Conservation (phyloP, 2,797 vertebrate species). For the Podarcis lilfordi region DNA sequence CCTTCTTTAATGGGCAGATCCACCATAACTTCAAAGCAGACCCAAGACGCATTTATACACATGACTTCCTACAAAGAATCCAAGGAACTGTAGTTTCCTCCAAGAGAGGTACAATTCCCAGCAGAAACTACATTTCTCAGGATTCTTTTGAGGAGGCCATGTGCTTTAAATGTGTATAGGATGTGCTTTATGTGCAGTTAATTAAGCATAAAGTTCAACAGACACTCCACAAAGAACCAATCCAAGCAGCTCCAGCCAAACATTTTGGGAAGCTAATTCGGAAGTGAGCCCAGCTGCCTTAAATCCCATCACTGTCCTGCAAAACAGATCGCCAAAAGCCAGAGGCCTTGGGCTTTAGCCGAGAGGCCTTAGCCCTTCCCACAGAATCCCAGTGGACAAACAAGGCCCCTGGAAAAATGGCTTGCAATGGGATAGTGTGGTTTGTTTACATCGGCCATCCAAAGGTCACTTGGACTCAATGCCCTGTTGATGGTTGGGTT, state of each 20-base stretch:
- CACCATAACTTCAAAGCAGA: too few species aligned
- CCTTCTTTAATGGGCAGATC: too few species aligned
- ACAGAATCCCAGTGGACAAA: conserved; percentile 50
- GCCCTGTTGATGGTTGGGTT: conserved; percentile 60
- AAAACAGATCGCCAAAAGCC: not conserved
- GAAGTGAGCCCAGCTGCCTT: not conserved
- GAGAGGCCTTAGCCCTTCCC: conserved; percentile 35
- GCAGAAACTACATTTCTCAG: too few species aligned
- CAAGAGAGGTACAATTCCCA: too few species aligned
- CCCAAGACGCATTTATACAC: too few species aligned
- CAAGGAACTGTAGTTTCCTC: too few species aligned
- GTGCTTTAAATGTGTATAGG: too few species aligned
- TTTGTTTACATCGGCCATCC: conserved; percentile 19
- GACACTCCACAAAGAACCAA: not conserved
- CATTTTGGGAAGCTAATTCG: not conserved
- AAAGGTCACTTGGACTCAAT: conserved; percentile 72
- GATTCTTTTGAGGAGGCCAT: too few species aligned
- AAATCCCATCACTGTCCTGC: not conserved
- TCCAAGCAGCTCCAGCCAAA: not conserved
- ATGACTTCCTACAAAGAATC: too few species aligned
- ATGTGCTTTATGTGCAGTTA: too few species aligned
- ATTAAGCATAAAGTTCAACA: too few species aligned
- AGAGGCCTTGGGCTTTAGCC: not conserved
- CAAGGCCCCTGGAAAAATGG: conserved; percentile 63
- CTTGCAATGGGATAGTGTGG: conserved; percentile 71